These are phyloP conservation scores for Cathartes aura DNA, from an alignment of 2,113 vertebrate species.

Conservation along the genomic window DNA sequence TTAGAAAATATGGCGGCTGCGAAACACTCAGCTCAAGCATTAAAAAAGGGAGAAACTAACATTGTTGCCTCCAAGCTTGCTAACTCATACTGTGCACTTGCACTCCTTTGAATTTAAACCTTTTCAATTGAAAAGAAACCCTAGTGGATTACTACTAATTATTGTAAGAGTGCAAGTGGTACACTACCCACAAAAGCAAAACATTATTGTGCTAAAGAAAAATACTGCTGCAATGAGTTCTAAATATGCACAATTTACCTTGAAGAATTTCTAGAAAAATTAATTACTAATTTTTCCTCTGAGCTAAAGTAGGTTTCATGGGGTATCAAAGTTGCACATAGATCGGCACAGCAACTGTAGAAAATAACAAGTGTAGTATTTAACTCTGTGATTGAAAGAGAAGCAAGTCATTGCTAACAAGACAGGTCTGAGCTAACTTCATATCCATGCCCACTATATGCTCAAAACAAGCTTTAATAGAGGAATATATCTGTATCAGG, in stretches of 20 bases:
- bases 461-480: neutral
- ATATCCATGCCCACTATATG: neutral
- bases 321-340: neutral
- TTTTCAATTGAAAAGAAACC: neutral
- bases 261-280: neutral
- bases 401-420: neutral
- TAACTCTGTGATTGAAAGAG: neutral
- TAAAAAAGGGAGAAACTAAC: neutral
- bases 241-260: neutral
- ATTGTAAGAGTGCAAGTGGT: neutral
- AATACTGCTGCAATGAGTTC: neutral
- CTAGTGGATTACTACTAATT: neutral
- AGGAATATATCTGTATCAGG: neutral
- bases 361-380: neutral
- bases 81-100: neutral
- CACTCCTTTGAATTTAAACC: neutral
- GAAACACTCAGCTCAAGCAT: neutral
- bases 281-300: neutral
- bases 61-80: neutral
- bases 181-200: neutral
- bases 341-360: neutral
- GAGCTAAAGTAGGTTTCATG: neutral
- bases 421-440: neutral
- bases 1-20: neutral
- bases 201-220: neutral